These are phyloP conservation scores for Candidula unifasciata DNA, from an alignment of 2,888 invertebrate species.

Conservation along the genomic window DNA sequence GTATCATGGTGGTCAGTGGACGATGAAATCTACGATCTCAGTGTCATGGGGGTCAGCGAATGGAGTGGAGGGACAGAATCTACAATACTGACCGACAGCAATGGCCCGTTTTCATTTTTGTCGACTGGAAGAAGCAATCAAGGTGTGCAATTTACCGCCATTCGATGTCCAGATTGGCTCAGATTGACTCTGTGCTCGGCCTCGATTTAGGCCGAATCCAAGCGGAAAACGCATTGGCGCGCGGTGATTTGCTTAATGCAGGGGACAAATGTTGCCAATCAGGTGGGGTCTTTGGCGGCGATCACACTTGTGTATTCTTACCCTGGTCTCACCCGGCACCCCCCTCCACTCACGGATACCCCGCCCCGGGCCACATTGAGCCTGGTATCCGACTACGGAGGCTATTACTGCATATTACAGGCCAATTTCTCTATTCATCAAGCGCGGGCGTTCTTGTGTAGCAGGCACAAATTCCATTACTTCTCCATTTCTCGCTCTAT, in stretches of 20 bases:
- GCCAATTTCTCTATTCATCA: slow-evolving; percentile 53
- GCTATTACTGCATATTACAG: slow-evolving; percentile 51
- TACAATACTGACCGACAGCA: slow-evolving; percentile 20
- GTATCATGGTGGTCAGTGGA: too few species aligned
- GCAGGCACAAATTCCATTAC: slow-evolving; percentile 56
- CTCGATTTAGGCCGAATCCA: slow-evolving; percentile 46
- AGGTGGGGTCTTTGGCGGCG: slow-evolving; percentile 20
- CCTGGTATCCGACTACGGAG: slow-evolving; percentile 38
- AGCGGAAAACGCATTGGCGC: slow-evolving; percentile 56
- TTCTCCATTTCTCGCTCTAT: slow-evolving; percentile 57
- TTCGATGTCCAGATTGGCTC: slow-evolving; percentile 58
- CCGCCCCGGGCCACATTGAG: slow-evolving; percentile 40
- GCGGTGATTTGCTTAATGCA: slow-evolving; percentile 41
- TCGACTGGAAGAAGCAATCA: slow-evolving; percentile 50
- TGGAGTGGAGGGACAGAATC: neutral
- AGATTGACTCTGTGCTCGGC: slow-evolving; percentile 53
- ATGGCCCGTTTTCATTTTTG: slow-evolving; percentile 28
- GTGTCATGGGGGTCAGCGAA: neutral
- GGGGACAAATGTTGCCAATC: slow-evolving; percentile 57
- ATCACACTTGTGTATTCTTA: slow-evolving; percentile 46
- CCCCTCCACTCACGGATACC: slow-evolving; percentile 40
- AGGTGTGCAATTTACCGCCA: slow-evolving; percentile 56
- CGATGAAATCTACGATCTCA: neutral
- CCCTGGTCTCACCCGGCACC: slow-evolving; percentile 41
- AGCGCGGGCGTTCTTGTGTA: slow-evolving; percentile 45